Conservation (phyloP, 2,888 invertebrate genomes). For the Hydraecia micacea region DNA sequence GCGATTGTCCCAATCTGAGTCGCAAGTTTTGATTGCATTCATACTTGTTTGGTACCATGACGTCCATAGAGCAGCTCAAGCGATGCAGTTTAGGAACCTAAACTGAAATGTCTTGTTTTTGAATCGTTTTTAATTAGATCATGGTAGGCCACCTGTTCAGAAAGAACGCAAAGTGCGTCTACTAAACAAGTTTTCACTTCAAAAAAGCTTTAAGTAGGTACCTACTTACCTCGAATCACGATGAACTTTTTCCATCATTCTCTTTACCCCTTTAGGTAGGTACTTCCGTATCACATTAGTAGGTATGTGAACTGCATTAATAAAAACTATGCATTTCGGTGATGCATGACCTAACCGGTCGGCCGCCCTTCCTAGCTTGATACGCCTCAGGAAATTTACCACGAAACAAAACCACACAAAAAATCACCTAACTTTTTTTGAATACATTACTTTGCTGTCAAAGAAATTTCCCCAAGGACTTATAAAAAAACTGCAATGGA, state of each 20-base stretch:
- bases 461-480: background rate
- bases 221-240: background rate
- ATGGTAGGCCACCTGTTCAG: no score
- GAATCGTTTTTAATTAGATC: no score
- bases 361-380: conserved; percentile 68
- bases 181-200: background rate
- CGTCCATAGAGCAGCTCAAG: no score
- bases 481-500: conserved; percentile 39
- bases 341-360: conserved; percentile 78
- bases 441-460: conserved; percentile 27
- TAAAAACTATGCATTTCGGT: conserved; percentile 70
- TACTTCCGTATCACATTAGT: conserved; percentile 43
- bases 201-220: background rate
- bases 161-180: background rate
- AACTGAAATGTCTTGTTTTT: no score
- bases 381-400: conserved; percentile 61
- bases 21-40: no score
- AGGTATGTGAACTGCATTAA: conserved; percentile 32
- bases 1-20: no score
- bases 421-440: conserved; percentile 18
- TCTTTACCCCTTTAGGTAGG: conserved; percentile 57
- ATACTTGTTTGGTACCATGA: no score
- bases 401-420: conserved; percentile 32
- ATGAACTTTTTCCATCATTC: conserved; percentile 14
- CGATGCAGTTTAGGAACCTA: no score